A percentile compares a stretch with the other conserved stretches of the same genome.
Conservation (phyloP, 2,113 vertebrate species). For the Centropus bengalensis region DNA sequence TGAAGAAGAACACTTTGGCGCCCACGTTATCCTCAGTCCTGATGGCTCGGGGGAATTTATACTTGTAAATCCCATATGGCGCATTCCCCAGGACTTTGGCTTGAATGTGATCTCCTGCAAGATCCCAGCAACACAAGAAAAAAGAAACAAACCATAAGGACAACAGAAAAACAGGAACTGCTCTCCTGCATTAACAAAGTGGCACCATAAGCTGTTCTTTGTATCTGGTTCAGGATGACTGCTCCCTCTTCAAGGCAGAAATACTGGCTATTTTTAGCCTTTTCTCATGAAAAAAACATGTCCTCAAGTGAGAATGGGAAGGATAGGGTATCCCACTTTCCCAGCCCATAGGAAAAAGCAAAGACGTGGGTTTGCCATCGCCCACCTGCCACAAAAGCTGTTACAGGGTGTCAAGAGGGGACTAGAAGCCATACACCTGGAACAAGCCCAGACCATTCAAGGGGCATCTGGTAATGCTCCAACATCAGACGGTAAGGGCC, state of each 20-base stretch:
- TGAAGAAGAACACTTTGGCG: conserved; percentile 96
- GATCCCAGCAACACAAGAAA: neutral
- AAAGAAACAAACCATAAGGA: neutral
- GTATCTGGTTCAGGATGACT: neutral
- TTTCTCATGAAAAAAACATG: neutral
- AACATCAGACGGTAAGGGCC: neutral
- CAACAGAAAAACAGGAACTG: neutral
- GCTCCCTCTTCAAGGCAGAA: neutral
- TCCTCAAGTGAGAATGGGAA: neutral
- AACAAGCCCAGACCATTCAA: neutral
- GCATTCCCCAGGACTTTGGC: conserved; percentile 91
- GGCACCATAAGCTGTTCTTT: neutral
- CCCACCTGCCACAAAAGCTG: neutral
- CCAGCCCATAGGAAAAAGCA: neutral
- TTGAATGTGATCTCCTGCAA: conserved; percentile 79
- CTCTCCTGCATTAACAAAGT: neutral
- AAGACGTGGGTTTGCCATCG: neutral
- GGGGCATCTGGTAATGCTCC: neutral
- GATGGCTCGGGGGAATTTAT: conserved; percentile 86
- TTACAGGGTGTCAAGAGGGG: neutral
- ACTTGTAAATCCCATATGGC: conserved; percentile 94
- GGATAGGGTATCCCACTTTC: neutral
- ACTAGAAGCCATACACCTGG: neutral
- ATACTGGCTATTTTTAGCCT: neutral
- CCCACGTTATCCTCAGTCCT: conserved; percentile 81